Evolutionary conservation across 2,797 vertebrate species (phyloP).

Genomic region (Octomys mimax): DNA sequence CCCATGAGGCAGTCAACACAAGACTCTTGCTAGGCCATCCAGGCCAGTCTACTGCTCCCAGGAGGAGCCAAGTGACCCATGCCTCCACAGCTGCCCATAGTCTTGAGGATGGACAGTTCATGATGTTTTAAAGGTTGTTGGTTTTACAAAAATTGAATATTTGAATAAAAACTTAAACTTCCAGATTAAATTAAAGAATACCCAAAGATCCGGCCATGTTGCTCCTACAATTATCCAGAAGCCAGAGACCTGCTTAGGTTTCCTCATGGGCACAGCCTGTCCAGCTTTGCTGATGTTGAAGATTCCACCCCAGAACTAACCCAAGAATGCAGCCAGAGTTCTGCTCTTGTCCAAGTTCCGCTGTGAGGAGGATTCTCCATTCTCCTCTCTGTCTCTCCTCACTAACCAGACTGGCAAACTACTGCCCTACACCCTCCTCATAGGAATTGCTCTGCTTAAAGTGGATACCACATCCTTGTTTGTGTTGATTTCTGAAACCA

Average conservation of each 20-base stretch:
- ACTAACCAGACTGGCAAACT: not conserved
- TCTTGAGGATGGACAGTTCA: not conserved
- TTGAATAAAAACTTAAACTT: not conserved
- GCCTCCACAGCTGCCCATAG: not conserved
- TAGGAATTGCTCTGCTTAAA: not conserved
- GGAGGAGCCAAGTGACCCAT: not conserved
- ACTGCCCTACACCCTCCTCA: not conserved
- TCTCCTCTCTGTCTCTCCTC: not conserved
- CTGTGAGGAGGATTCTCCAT: not conserved
- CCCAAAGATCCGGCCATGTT: not conserved
- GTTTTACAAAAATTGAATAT: not conserved
- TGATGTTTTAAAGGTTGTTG: not conserved
- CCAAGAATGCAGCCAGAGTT: not conserved
- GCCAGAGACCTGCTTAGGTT: not conserved
- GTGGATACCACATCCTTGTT: not conserved
- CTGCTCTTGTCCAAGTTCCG: not conserved
- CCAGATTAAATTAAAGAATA: not conserved
- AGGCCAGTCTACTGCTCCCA: not conserved
- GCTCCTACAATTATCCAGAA: not conserved
- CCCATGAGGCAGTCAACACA: not conserved
- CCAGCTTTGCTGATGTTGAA: not conserved
- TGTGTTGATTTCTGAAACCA: not conserved
- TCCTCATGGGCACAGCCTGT: not conserved
- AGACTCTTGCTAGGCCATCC: no score
- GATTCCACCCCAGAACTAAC: not conserved